phyloP scores from a whole-genome alignment of 2,888 invertebrate genomes.

The Cataglyphis altisquamis region DNA sequence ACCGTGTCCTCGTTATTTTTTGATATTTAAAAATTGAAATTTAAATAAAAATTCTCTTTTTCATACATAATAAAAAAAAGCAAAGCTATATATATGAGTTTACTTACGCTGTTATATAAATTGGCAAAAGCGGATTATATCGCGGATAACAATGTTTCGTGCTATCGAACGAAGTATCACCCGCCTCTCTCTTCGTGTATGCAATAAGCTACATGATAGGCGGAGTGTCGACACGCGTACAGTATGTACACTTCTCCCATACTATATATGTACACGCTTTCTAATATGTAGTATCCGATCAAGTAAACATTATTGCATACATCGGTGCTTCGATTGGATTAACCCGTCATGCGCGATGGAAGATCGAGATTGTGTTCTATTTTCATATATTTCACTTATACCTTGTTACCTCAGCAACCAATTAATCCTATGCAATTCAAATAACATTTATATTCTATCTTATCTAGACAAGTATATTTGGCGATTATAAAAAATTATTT shows the following conservation, averaged over 20 bases:
- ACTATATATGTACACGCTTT: background rate
- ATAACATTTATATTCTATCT: background rate
- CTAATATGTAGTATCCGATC: slow-evolving; percentile 27
- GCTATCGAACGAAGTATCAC: slow-evolving; percentile 20
- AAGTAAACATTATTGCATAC: slow-evolving; percentile 43
- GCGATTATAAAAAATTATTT: background rate
- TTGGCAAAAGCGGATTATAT: slow-evolving; percentile 23
- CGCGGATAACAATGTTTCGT: slow-evolving; percentile 36
- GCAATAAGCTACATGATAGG: slow-evolving; percentile 30
- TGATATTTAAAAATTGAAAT: slow-evolving; percentile 3
- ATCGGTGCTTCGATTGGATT: slow-evolving; percentile 44
- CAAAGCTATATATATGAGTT: slow-evolving; percentile 31
- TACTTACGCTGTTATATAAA: background rate
- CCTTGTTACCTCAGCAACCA: background rate
- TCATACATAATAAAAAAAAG: background rate
- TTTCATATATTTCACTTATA: background rate
- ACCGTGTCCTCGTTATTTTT: background rate
- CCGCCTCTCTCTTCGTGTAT: background rate
- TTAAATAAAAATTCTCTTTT: background rate
- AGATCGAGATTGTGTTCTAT: background rate
- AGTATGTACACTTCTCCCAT: background rate
- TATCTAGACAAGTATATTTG: background rate
- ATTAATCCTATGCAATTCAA: background rate
- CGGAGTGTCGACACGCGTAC: slow-evolving; percentile 38
- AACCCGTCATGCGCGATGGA: slow-evolving; percentile 7